phyloP scores from a whole-genome alignment of 2,113 vertebrate genomes.

The Calonectris borealis region DNA sequence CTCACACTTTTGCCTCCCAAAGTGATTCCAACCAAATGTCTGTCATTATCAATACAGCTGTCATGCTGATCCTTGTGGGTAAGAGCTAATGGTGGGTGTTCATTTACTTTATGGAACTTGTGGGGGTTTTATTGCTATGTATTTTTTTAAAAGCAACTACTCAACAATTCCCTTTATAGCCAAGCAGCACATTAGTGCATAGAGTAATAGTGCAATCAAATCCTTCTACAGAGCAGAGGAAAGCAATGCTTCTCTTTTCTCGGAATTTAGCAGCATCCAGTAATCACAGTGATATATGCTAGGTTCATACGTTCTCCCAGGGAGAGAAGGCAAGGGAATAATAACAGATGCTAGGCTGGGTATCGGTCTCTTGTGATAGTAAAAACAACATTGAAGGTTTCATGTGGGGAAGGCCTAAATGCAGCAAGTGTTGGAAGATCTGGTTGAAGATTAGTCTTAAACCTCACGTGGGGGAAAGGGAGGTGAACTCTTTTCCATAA shows the following conservation, averaged over 20 bases:
- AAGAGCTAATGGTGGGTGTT: not conserved
- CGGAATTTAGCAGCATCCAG: conserved; percentile 58
- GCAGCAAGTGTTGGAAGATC: conserved; percentile 72
- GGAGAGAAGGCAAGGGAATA: conserved; percentile 57
- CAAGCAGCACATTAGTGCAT: conserved; percentile 42
- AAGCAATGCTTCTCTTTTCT: conserved; percentile 24
- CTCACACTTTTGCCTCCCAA: not conserved
- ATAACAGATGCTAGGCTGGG: conserved; percentile 69
- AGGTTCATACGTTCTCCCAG: conserved; percentile 25
- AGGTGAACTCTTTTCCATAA: conserved; percentile 73
- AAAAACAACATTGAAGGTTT: conserved; percentile 67
- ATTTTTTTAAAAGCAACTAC: not conserved
- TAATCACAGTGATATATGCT: conserved; percentile 54
- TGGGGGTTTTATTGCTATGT: not conserved
- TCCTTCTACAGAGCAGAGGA: conserved; percentile 8
- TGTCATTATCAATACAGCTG: not conserved
- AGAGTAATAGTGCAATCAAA: conserved; percentile 40
- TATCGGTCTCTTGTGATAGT: conserved; percentile 69
- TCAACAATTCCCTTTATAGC: conserved; percentile 40
- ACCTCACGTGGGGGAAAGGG: conserved; percentile 57
- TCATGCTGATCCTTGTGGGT: not conserved
- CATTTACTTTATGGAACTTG: conserved; percentile 1
- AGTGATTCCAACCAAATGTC: not conserved
- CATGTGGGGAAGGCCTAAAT: conserved; percentile 55
- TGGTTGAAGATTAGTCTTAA: conserved; percentile 74